Base-by-base conservation (phyloP, 1,140 invertebrate species). In the Panagrolaimus sp. region DNA sequence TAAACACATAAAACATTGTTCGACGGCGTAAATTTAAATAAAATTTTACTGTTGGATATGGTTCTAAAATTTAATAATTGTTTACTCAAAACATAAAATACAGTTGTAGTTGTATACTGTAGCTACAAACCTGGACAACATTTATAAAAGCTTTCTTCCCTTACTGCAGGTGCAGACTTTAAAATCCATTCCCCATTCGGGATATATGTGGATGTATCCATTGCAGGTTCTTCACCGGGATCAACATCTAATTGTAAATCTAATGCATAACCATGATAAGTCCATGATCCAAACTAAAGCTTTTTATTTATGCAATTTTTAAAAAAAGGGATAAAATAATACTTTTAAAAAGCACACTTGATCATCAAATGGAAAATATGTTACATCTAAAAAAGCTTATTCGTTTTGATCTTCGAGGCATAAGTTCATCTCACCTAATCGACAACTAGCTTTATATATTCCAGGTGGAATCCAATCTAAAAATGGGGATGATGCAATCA, bases 321-420 rank as follows among this genome's bases (percentile, higher is more conserved):
- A 93, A 90, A 86, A 93, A 97, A 78, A 89, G 89, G 20, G 5
- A 46, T 63, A 65, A n/a, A n/a, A n/a, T n/a, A 7, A 4, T 38
- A 38, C 73, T 63, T 75, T 75, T n/a, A 76, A 42, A 57, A 62
- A 76, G 43, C 74, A 76, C 31, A 57, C 71, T 87, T 98, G 95
- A 85, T 97, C 93, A 85, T 98, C 95, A 86, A 98, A 98, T 64
- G 95, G 95, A 87, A 98, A 98, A 92, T 93, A 97, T 72, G 92
- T 96, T 85, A 98, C 97, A 87, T 98, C 93, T 67, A 31, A 67
- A 43, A 61, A 47, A 20, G n/a, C n/a, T n/a, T n/a, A n/a, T n/a
- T n/a, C n/a, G n/a, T n/a, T n/a, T n/a, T n/a, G n/a, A n/a, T n/a
- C n/a, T n/a, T n/a, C n/a, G n/a, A n/a, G n/a, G 31, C 31, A 38